Evolutionary conservation across 2,888 invertebrate species (phyloP).

Genomic region (Diarsia brunnea): DNA sequence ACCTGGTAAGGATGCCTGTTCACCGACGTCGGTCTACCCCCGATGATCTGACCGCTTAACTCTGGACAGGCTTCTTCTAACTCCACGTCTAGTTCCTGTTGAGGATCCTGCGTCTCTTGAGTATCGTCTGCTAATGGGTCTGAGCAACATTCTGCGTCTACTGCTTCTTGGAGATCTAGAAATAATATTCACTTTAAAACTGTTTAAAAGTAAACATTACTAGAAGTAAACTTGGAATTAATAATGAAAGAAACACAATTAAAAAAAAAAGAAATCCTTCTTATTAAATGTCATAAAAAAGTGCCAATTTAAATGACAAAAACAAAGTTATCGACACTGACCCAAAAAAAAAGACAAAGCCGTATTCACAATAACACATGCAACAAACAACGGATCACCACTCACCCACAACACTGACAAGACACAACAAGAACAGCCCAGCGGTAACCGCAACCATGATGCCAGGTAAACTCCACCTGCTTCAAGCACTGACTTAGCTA

Average conservation of each 20-base stretch:
- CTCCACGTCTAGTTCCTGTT: conserved; percentile 77
- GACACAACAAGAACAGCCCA: conserved; percentile 65
- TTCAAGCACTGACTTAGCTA: conserved; percentile 65
- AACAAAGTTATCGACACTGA: neutral
- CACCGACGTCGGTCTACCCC: conserved; percentile 84
- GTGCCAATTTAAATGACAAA: neutral
- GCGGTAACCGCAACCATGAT: conserved; percentile 65
- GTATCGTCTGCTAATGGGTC: conserved; percentile 71
- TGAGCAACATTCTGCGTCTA: conserved; percentile 73
- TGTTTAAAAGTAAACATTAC: neutral
- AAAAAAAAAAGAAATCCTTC: neutral
- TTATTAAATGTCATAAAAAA: neutral
- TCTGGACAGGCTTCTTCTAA: conserved; percentile 84
- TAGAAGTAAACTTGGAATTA: neutral
- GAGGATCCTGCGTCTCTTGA: conserved; percentile 64
- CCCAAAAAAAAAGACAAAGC: neutral
- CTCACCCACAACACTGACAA: conserved; percentile 61
- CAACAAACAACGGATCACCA: conserved; percentile 14
- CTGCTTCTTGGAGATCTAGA: conserved; percentile 84
- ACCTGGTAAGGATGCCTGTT: conserved; percentile 86
- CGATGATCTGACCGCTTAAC: conserved; percentile 87
- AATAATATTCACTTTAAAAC: conserved; percentile 36
- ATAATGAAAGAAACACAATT: neutral
- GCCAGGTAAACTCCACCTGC: conserved; percentile 61
- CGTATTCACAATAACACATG: neutral